A percentile compares a stretch with the other conserved stretches of the same genome.
phyloP scores from a whole-genome alignment of 1,140 invertebrate genomes.

The Spodoptera frugiperda region DNA sequence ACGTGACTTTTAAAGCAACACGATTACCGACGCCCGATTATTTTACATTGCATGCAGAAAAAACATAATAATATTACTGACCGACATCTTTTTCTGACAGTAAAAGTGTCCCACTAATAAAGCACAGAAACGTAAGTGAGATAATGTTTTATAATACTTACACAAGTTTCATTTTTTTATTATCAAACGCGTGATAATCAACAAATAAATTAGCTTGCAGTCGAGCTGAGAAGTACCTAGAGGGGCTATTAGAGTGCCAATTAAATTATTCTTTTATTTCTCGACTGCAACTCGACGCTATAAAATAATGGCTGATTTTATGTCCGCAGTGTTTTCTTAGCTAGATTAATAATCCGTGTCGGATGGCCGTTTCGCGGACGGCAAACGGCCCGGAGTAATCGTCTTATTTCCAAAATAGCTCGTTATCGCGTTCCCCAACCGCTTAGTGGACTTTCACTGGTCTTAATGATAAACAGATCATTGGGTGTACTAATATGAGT shows the following conservation, averaged over 20 bases:
- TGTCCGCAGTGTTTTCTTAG: conserved; percentile 23
- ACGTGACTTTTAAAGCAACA: too few relatives aligned
- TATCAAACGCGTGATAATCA: too few relatives aligned
- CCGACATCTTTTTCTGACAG: too few relatives aligned
- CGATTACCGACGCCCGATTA: too few relatives aligned
- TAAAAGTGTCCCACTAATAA: too few relatives aligned
- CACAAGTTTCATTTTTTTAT: too few relatives aligned
- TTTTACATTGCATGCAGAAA: too few relatives aligned
- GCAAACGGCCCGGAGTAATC: conserved; percentile 28
- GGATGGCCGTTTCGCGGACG: conserved; percentile 21
- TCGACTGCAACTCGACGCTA: background rate
- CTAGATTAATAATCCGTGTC: conserved; percentile 41
- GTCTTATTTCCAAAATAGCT: conserved; percentile 33
- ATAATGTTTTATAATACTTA: too few relatives aligned
- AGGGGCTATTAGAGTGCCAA: background rate
- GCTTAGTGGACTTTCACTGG: conserved; percentile 23
- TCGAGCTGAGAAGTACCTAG: background rate
- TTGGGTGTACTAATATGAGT: background rate
- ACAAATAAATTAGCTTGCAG: background rate
- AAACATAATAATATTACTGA: too few relatives aligned
- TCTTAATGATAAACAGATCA: conserved; percentile 12
- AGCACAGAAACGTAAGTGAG: too few relatives aligned
- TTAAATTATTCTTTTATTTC: conserved; percentile 15
- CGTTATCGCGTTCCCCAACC: conserved; percentile 25
- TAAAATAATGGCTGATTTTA: conserved; percentile 6